Percentiles rank a stretch among this genome's conserved stretches.
Conservation (phyloP, 1,140 invertebrate genomes). For the Fopius arisanus region DNA sequence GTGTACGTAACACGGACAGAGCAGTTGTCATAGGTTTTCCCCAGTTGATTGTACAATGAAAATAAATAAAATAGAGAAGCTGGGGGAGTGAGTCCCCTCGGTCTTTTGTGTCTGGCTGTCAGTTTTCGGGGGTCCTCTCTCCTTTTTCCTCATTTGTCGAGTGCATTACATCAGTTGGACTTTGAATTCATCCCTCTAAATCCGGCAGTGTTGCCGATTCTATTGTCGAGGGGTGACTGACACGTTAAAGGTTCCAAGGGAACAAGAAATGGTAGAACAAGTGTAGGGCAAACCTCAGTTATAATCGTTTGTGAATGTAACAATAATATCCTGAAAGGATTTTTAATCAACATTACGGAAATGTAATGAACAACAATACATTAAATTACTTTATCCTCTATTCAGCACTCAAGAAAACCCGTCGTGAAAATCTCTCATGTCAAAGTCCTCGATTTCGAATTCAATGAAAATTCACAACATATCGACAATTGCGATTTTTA, state of each 20-base stretch:
- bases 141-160: neutral
- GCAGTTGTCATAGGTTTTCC: constrained; percentile 32
- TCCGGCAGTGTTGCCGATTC: neutral
- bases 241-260: neutral
- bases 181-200: neutral
- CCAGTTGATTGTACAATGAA: constrained; percentile 27
- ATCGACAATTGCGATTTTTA: too few relatives aligned
- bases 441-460: too few relatives aligned
- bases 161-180: neutral
- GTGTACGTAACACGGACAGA: constrained; percentile 22
- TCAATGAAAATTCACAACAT: neutral
- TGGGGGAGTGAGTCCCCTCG: constrained; percentile 14
- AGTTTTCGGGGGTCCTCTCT: neutral
- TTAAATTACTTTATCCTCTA: too few relatives aligned
- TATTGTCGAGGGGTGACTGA: neutral
- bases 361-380: too few relatives aligned
- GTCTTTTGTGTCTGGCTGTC: neutral
- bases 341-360: neutral
- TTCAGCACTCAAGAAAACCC: too few relatives aligned
- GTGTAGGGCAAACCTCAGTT: neutral
- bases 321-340: neutral
- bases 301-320: neutral
- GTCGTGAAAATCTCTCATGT: too few relatives aligned
- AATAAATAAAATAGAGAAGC: constrained; percentile 36
- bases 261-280: neutral